These are phyloP conservation scores for Hydroisotoma schaefferi DNA, from an alignment of 2,888 invertebrate species.

Conservation along the genomic window DNA sequence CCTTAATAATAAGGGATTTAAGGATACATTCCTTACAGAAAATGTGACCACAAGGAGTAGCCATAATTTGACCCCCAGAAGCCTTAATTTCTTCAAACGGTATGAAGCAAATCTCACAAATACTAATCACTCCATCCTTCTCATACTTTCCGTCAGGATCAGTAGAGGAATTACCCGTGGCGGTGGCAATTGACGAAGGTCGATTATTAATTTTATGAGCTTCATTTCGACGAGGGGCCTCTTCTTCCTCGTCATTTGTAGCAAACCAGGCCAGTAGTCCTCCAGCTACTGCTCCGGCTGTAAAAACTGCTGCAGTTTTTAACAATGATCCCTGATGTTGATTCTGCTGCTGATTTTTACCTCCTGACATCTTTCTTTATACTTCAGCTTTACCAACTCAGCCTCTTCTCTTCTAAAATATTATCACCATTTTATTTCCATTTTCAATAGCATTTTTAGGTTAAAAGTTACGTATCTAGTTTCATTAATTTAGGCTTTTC, in stretches of 20 bases:
- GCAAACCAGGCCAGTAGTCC: conserved; percentile 22
- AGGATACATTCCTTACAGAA: conserved; percentile 25
- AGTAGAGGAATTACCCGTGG: conserved; percentile 3
- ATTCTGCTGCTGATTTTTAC: conserved; percentile 13
- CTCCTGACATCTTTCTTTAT: conserved; percentile 8
- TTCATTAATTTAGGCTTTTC: no score
- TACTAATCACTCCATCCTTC: conserved; percentile 21
- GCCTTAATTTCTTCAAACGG: conserved; percentile 22
- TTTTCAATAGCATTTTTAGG: no score
- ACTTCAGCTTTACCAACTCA: no score
- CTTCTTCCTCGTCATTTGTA: conserved; percentile 10
- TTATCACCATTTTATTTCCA: no score
- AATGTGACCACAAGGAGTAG: conserved; percentile 29
- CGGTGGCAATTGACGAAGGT: neutral
- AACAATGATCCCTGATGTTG: conserved; percentile 14
- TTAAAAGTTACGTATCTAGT: no score
- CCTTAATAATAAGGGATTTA: conserved; percentile 10
- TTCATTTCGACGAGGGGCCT: neutral
- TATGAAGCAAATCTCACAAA: conserved; percentile 27
- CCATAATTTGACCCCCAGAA: conserved; percentile 20
- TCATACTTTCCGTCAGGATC: conserved; percentile 17
- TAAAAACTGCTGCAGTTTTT: conserved; percentile 24
- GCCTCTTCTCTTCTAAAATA: no score
- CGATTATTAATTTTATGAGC: conserved; percentile 7
- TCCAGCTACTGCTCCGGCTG: conserved; percentile 20